Evolutionary conservation across 2,888 invertebrate species (phyloP).

Genomic region (Agrenia bidenticulata): DNA sequence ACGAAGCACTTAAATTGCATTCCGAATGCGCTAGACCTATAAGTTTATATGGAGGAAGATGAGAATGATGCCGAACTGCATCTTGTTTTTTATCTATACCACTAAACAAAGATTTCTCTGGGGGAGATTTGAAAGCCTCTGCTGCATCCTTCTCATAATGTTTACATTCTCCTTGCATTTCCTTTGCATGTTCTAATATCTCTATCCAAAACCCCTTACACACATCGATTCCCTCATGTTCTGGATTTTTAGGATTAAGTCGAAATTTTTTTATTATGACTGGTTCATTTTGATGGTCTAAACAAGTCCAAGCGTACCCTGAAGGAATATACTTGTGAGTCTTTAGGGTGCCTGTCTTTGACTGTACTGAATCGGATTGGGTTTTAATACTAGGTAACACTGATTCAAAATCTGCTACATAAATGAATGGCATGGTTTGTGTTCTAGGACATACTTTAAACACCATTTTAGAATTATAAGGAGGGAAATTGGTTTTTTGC

Average conservation of each 20-base stretch:
- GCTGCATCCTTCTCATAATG: too few relatives aligned
- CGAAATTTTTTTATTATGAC: background rate
- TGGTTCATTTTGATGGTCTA: conserved; percentile 16
- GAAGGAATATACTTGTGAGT: conserved; percentile 10
- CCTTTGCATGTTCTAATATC: background rate
- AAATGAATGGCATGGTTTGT: background rate
- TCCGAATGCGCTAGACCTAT: conserved; percentile 20
- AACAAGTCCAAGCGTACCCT: conserved; percentile 20
- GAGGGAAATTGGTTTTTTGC: too few relatives aligned
- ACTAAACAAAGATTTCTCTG: background rate
- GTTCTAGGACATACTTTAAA: conserved; percentile 10
- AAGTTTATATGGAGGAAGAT: conserved; percentile 18
- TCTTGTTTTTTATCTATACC: background rate
- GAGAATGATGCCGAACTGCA: conserved; percentile 28
- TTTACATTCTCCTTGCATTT: background rate
- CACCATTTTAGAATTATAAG: background rate
- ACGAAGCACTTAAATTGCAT: conserved; percentile 19
- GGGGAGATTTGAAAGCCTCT: background rate
- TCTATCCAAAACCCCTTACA: conserved; percentile 6
- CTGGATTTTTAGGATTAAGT: background rate
- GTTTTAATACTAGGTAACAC: background rate
- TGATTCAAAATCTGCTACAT: conserved; percentile 26
- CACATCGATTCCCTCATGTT: background rate
- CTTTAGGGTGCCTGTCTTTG: too few relatives aligned
- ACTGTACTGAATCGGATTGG: too few relatives aligned